phyloP scores from a whole-genome alignment of 92 coral and sea anemone species.

The Ricordea florida region DNA sequence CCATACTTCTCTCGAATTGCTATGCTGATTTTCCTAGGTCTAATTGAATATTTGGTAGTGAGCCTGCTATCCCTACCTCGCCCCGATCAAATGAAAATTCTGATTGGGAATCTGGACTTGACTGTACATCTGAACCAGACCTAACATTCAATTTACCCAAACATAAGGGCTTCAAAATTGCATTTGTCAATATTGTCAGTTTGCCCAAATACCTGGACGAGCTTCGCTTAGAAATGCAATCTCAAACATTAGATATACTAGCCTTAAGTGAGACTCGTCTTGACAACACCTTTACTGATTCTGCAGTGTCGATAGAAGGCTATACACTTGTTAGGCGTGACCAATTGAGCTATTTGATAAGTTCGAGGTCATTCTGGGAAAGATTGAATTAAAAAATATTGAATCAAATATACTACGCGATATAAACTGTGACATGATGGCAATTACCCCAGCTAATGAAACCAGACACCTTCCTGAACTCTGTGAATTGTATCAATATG shows the following conservation, averaged over 20 bases:
- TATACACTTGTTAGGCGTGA: conserved; percentile 41
- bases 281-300: conserved; percentile 45
- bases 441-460: not conserved
- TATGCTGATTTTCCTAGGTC: too few relatives aligned
- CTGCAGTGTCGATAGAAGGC: conserved; percentile 32
- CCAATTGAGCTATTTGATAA: conserved; percentile 10
- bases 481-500: conserved; percentile 34
- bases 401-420: conserved; percentile 44
- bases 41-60: too few relatives aligned
- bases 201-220: conserved; percentile 24
- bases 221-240: conserved; percentile 36
- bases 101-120: too few relatives aligned
- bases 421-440: conserved; percentile 13
- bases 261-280: conserved; percentile 49
- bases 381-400: conserved; percentile 12
- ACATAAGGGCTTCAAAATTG: conserved; percentile 7
- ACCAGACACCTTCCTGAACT: conserved; percentile 32
- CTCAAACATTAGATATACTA: conserved; percentile 29
- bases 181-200: conserved; percentile 11
- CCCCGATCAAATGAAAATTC: too few relatives aligned
- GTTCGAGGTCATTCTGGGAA: not conserved
- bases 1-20: not conserved
- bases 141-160: conserved; percentile 12
- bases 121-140: conserved; percentile 4
- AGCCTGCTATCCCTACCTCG: too few relatives aligned